Evolutionary conservation across 1,140 invertebrate genomes (phyloP), one percentile per base, ranked within the genome.

Genomic region (Drosophila pandora): DNA sequence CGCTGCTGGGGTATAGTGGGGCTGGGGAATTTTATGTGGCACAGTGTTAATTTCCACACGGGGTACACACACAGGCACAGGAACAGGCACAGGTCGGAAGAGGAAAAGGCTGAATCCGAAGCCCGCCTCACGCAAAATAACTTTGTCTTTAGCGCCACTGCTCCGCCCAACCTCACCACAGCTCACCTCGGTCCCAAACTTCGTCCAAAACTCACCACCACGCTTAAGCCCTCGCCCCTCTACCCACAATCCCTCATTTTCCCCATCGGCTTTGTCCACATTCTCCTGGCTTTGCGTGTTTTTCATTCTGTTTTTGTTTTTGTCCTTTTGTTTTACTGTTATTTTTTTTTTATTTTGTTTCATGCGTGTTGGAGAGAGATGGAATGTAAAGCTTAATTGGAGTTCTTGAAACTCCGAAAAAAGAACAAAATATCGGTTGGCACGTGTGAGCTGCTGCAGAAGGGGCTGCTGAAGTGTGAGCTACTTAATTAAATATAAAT

Each of bases 11-110:
- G 17, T 17, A 17, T 17, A 17, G 17, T 17, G 17, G 17, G 28
- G 53, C 17, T 69, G 45, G 52, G 52, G 45, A 49, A 60, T 84
- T 84, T 85, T 77, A 63, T 73, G 72, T 74, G 77, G 34, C 74
- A 85, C 64, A 87, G 82, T 87, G 82, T 85, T 85, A 85, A 85
- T 87, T 87, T 87, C 75, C 65, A 87, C 82, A 84, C 73, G 50
- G 70, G 59, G 69, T 59, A 70, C 79, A 77, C 25, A 45, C 13
- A 22, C 22, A 63, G 30, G 43, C 43, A 25, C 6, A 45, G 32
- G 52, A 12, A 22, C 22, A 63, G 30, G 43, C 43, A 25, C 6
- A 45, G 32, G 52, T 9, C 7, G 47, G 54, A 50, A 43, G 37
- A 49, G 25, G 21, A 50, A 43, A 45, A 49, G 25, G 21, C 34